These are phyloP conservation scores for Corydoras sp. DNA, from an alignment of 2,113 vertebrate species.

Conservation along the genomic window DNA sequence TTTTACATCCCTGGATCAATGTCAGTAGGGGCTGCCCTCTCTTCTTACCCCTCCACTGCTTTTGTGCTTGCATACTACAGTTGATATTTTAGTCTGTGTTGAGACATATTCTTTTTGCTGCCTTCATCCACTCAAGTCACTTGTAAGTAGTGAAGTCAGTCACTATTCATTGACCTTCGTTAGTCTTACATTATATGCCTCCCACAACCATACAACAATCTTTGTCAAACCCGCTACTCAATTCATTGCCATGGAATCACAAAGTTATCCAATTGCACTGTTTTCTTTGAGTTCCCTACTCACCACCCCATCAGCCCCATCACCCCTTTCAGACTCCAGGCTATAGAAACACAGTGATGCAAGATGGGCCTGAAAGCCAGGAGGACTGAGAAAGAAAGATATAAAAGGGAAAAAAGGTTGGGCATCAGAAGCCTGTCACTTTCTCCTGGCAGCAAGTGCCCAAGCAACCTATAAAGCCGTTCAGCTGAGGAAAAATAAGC, in stretches of 20 bases:
- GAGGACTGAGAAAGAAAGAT: slow-evolving; percentile 8
- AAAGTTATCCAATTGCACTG: not conserved
- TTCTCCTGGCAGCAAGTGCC: slow-evolving; percentile 48
- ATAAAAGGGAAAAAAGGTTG: slow-evolving; percentile 5
- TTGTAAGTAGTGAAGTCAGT: slow-evolving; percentile 2
- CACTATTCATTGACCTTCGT: slow-evolving; percentile 10
- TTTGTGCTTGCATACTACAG: not conserved
- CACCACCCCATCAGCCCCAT: no score
- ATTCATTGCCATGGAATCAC: slow-evolving; percentile 33
- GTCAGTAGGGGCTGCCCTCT: slow-evolving; percentile 54
- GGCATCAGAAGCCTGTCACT: not conserved
- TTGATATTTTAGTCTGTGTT: slow-evolving; percentile 8
- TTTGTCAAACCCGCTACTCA: slow-evolving; percentile 37
- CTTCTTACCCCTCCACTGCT: slow-evolving; percentile 7
- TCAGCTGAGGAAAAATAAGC: slow-evolving; percentile 61
- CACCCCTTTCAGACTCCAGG: not conserved
- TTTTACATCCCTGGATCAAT: slow-evolving; percentile 56
- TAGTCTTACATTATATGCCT: slow-evolving; percentile 14
- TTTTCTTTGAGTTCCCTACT: not conserved
- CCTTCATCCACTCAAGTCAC: slow-evolving; percentile 5
- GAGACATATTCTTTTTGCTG: not conserved
- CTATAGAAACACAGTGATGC: not conserved
- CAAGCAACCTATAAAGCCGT: slow-evolving; percentile 57
- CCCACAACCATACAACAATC: slow-evolving; percentile 27
- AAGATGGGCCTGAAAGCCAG: slow-evolving; percentile 6